phyloP scores from a whole-genome alignment of 2,113 vertebrate species.

The Tricholaema leucomelas region DNA sequence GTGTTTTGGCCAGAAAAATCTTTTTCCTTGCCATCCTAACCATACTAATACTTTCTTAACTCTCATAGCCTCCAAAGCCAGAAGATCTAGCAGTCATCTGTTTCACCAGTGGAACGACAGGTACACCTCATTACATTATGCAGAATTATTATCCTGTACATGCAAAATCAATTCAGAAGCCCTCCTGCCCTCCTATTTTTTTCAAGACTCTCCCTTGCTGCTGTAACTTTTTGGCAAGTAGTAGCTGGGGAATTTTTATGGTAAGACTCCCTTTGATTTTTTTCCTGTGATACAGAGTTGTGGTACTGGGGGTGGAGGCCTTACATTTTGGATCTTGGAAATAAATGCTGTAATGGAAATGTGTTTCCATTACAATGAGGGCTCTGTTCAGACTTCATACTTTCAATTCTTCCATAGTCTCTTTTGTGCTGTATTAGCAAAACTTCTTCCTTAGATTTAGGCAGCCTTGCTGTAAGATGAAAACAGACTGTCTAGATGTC shows the following conservation, averaged over 20 bases:
- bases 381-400: neutral
- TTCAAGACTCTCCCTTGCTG: neutral
- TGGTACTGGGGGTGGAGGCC: neutral
- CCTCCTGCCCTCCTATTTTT: neutral
- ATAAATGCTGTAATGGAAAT: neutral
- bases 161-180: slow-evolving; percentile 13
- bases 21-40: neutral
- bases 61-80: slow-evolving; percentile 86
- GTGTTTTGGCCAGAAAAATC: neutral
- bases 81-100: slow-evolving; percentile 94
- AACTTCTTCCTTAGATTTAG: neutral
- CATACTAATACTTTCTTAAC: neutral
- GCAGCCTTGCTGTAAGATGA: neutral
- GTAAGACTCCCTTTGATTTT: neutral
- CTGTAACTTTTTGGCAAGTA: slow-evolving; percentile 21
- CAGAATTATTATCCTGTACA: neutral
- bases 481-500: neutral
- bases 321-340: neutral
- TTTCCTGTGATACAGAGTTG: neutral
- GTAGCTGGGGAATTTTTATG: neutral
- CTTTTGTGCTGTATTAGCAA: neutral
- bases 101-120: slow-evolving; percentile 98
- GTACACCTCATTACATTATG: slow-evolving; percentile 68
- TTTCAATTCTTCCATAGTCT: neutral
- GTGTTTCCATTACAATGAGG: neutral